Conservation (phyloP, 2,797 vertebrate species). For the Borostomias antarcticus region DNA sequence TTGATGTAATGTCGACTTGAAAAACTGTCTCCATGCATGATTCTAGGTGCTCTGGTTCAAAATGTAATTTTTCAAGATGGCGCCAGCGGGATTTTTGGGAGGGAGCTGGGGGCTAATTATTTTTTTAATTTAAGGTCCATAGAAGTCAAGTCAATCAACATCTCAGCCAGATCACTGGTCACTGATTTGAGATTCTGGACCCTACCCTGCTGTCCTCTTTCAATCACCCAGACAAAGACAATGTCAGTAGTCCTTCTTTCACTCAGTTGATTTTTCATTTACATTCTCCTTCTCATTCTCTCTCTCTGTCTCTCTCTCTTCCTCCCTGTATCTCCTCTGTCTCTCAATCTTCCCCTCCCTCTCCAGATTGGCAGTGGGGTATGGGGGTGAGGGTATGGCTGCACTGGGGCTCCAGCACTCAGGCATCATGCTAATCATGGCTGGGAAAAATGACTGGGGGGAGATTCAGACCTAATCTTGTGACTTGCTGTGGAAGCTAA, state of each 20-base stretch:
- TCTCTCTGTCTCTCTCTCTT: slow-evolving; percentile 11
- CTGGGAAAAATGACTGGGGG: slow-evolving; percentile 64
- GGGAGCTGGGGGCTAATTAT: too few relatives aligned
- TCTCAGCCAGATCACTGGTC: too few relatives aligned
- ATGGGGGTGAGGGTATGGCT: slow-evolving; percentile 64
- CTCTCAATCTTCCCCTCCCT: slow-evolving; percentile 12
- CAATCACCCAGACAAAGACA: slow-evolving; percentile 64
- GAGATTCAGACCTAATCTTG: slow-evolving; percentile 73
- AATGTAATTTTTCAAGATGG: too few relatives aligned
- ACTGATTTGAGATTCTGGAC: too few relatives aligned
- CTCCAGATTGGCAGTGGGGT: slow-evolving; percentile 47
- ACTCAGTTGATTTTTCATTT: slow-evolving; percentile 17
- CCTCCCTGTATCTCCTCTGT: slow-evolving; percentile 10
- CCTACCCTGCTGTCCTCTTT: slow-evolving; percentile 47
- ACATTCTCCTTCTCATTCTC: slow-evolving; percentile 9
- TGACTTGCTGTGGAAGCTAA: slow-evolving; percentile 65
- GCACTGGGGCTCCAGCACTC: slow-evolving; percentile 58
- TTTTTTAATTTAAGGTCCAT: too few relatives aligned
- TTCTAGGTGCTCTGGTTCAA: too few relatives aligned
- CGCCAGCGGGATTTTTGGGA: too few relatives aligned
- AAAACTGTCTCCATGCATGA: too few relatives aligned
- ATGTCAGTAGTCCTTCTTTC: slow-evolving; percentile 61
- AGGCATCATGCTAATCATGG: slow-evolving; percentile 73
- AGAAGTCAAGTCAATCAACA: too few relatives aligned
- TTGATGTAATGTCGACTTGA: too few relatives aligned